Percentiles rank a stretch among this genome's conserved stretches.
Conservation (phyloP, 2,113 vertebrate species). For the Gobio gobio region DNA sequence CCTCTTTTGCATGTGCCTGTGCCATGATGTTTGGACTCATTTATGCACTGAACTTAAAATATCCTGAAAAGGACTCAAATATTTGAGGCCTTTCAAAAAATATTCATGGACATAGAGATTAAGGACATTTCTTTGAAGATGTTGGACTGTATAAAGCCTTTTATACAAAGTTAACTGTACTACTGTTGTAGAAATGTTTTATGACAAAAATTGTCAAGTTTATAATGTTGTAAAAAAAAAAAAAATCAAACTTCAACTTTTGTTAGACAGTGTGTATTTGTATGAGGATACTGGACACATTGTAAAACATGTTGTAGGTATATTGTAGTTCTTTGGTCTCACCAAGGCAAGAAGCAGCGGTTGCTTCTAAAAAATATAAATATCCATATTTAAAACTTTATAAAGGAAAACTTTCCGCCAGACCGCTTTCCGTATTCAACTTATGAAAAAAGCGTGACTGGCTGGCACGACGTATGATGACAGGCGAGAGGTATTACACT, state of each 20-base stretch:
- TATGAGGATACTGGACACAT: not conserved
- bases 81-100: conserved; percentile 14
- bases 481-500: too few relatives aligned
- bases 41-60: conserved; percentile 8
- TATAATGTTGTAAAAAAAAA: not conserved
- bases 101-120: conserved; percentile 20
- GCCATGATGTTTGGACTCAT: conserved; percentile 20
- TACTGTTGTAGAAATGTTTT: not conserved
- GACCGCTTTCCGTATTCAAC: too few relatives aligned
- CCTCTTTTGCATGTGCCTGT: conserved; percentile 27
- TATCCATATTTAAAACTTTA: too few relatives aligned
- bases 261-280: not conserved
- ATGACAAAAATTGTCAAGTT: not conserved
- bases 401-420: too few relatives aligned
- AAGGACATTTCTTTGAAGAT: not conserved
- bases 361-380: too few relatives aligned
- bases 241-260: too few relatives aligned
- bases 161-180: not conserved
- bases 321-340: too few relatives aligned
- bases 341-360: too few relatives aligned
- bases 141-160: not conserved
- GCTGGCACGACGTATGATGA: too few relatives aligned
- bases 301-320: too few relatives aligned
- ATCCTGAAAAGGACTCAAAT: not conserved
- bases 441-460: too few relatives aligned